Evolutionary conservation across 1,140 invertebrate species (phyloP).

Genomic region (Sycobia sp.): DNA sequence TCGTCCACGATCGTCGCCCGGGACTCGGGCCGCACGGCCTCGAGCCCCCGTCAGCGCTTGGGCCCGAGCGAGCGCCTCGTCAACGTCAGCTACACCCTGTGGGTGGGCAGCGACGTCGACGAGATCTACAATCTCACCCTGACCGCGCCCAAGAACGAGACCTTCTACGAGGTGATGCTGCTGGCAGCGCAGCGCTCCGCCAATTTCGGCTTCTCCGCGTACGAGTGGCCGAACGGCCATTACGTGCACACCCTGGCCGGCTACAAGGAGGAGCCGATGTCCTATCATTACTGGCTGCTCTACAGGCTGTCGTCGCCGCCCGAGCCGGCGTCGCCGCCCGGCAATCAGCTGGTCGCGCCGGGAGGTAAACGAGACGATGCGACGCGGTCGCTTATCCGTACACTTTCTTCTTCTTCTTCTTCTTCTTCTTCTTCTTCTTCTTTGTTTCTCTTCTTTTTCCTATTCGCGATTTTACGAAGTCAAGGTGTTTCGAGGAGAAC

Average conservation of each 20-base stretch:
- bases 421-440: no score
- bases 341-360: constrained; percentile 82
- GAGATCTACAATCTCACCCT: constrained; percentile 74
- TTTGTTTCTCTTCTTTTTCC: no score
- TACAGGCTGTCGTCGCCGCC: constrained; percentile 78
- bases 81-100: constrained; percentile 81
- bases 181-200: constrained; percentile 78
- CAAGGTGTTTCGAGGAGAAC: no score
- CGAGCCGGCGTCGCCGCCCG: constrained; percentile 76
- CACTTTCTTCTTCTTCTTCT: no score
- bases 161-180: constrained; percentile 85
- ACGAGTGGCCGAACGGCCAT: constrained; percentile 88
- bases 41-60: no score
- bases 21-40: neutral
- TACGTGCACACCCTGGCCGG: constrained; percentile 88
- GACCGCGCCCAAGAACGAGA: constrained; percentile 74
- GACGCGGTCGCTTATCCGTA: no score
- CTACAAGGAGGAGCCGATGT: constrained; percentile 83
- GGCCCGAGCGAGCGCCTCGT: constrained; percentile 48
- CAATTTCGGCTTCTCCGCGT: constrained; percentile 72
- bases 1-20: neutral
- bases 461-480: no score
- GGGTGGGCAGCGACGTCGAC: constrained; percentile 83
- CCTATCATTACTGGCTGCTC: constrained; percentile 86
- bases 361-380: no score